phyloP scores from a whole-genome alignment of 2,888 invertebrate genomes.

The Nebria salina region DNA sequence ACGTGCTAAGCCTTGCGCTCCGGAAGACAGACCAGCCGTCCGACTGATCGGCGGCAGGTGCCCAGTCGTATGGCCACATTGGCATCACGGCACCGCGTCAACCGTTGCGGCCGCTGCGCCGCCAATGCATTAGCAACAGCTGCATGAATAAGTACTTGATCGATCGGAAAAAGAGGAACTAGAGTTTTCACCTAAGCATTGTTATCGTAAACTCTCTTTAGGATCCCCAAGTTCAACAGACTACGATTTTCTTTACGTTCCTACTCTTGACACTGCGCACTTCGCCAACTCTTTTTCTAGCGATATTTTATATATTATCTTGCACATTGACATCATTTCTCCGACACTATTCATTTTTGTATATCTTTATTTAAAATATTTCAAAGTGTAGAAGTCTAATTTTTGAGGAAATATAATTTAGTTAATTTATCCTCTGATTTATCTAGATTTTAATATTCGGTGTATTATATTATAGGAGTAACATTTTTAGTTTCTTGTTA shows the following conservation, averaged over 20 bases:
- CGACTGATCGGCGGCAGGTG: background rate
- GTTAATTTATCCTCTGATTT: no score
- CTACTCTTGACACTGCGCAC: constrained; percentile 15
- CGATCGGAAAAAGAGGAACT: constrained; percentile 31
- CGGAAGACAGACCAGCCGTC: constrained; percentile 6
- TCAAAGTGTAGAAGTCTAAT: no score
- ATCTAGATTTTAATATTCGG: no score
- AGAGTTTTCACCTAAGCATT: constrained; percentile 42
- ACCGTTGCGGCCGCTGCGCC: constrained; percentile 8
- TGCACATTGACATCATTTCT: no score
- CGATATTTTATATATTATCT: constrained; percentile 20
- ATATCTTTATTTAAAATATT: no score
- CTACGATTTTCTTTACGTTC: constrained; percentile 22
- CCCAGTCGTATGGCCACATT: background rate
- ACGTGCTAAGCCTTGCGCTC: constrained; percentile 28
- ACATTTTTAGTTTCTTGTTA: no score
- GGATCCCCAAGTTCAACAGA: constrained; percentile 33
- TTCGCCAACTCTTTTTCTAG: constrained; percentile 8
- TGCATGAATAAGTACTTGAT: constrained; percentile 41
- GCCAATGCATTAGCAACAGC: constrained; percentile 18
- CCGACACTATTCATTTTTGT: no score
- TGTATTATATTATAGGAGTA: no score
- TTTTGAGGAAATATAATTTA: no score
- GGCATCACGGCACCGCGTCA: background rate
- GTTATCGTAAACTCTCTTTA: constrained; percentile 42